Evolutionary conservation across 2,888 invertebrate genomes (phyloP), one percentile per base, ranked within the genome.

Genomic region (Silvanus unidentatus): DNA sequence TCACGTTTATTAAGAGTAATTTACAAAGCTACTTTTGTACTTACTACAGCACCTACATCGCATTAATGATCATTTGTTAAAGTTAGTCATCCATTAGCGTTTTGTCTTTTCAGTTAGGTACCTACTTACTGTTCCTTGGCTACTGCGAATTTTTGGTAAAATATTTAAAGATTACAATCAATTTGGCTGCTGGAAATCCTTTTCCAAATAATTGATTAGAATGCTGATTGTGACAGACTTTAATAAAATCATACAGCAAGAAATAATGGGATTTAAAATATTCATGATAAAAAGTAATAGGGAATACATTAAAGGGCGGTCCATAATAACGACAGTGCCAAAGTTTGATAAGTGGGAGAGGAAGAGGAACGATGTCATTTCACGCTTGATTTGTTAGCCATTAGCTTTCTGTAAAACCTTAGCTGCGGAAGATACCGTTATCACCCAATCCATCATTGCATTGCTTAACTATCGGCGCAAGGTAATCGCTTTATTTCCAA

Each of bases 381-480:
- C 53, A 53, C 53, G 55, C 46, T 56, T 60, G 58, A 60, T 59
- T 61, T 60, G 57, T 49, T 50, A 51, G 48, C 59, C 51, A 55
- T 61, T 60, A 60, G 49, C 53, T 48, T 52, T 48, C 35, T 43
- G 43, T 36, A 43, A 45, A 43, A 37, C 42, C 45, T 43, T 38
- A 47, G 43, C 40, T 43, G 32, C 35, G 36, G 40, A 43, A 47
- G 42, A 42, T 47, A 39, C 53, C 48, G 46, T 52, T 53, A 56
- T 53, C 54, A 48, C 51, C 52, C 52, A 43, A 57, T 55, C 50
- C 42, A 51, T 55, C 51, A 53, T 47, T 15, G 50, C 39, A 49
- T 49, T 50, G 46, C 52, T 52, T 53, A 53, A 51, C 48, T 51
- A 51, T 53, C 51, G 39, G 32, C 44, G 32, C 32, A 38, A 41